These are phyloP conservation scores for Cirrhinus mrigala DNA, from an alignment of 2,797 vertebrate genomes.

Conservation along the genomic window DNA sequence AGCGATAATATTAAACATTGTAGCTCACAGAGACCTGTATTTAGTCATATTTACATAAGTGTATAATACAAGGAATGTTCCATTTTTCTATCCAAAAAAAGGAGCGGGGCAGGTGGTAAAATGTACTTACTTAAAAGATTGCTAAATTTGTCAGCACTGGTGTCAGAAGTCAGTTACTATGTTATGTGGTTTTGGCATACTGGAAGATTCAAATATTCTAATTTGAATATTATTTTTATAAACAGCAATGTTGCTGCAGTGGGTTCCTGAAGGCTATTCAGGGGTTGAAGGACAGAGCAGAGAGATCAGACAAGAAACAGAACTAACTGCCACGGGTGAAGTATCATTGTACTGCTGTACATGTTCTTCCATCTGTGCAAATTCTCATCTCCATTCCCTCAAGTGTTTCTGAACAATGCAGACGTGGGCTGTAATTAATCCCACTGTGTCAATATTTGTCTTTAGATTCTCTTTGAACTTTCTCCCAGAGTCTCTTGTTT, in stretches of 20 bases:
- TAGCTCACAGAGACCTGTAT: neutral
- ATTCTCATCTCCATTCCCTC: conserved; percentile 16
- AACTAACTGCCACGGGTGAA: neutral
- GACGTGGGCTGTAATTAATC: conserved; percentile 65
- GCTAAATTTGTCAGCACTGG: neutral
- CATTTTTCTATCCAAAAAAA: too few species aligned
- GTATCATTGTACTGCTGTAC: neutral
- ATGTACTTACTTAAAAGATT: too few species aligned
- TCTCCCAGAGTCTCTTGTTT: conserved; percentile 35
- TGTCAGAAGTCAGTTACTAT: neutral
- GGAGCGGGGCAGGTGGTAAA: too few species aligned
- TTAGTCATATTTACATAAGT: too few species aligned
- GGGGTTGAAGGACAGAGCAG: neutral
- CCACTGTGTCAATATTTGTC: conserved; percentile 58
- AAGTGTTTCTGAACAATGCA: conserved; percentile 60
- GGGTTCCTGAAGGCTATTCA: neutral
- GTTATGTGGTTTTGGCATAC: neutral
- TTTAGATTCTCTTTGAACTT: conserved; percentile 60
- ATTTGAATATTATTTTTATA: neutral
- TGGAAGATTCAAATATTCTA: neutral
- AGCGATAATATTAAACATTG: neutral
- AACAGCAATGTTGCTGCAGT: neutral
- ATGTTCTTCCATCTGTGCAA: conserved; percentile 56
- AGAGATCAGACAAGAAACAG: neutral
- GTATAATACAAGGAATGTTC: too few species aligned